Evolutionary conservation across 2,797 vertebrate species (phyloP).

Genomic region (Denticeps clupeoides): DNA sequence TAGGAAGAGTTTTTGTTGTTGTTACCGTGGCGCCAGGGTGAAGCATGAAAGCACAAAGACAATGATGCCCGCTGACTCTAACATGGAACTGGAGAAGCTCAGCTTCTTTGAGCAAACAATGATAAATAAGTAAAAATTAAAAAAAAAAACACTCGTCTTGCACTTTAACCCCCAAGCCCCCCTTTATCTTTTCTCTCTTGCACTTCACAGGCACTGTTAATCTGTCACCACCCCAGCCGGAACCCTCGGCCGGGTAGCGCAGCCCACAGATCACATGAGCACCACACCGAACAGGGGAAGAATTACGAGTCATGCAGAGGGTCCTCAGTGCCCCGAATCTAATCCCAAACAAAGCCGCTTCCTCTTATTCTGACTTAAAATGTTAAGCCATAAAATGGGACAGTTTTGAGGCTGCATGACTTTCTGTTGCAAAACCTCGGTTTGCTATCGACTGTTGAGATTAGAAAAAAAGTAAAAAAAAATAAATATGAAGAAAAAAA

Average conservation of each 20-base stretch:
- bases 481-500: slow-evolving; percentile 45
- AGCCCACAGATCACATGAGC: neutral
- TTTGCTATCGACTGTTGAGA: slow-evolving; percentile 37
- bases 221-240: slow-evolving; percentile 35
- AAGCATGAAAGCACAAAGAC: slow-evolving; percentile 63
- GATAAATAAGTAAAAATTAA: neutral
- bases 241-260: slow-evolving; percentile 20
- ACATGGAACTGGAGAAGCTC: slow-evolving; percentile 2
- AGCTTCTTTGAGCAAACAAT: neutral
- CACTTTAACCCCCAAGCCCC: slow-evolving; percentile 60
- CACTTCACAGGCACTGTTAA: slow-evolving; percentile 48
- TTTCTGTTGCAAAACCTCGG: slow-evolving; percentile 23
- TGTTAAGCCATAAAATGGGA: slow-evolving; percentile 54
- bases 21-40: slow-evolving; percentile 26
- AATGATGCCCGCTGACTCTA: slow-evolving; percentile 39
- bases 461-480: slow-evolving; percentile 35
- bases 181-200: slow-evolving; percentile 51
- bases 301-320: neutral
- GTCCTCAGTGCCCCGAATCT: neutral
- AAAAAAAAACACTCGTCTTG: slow-evolving; percentile 49
- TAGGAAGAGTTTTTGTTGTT: slow-evolving; percentile 12
- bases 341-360: neutral
- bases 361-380: slow-evolving; percentile 31
- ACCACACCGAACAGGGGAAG: neutral
- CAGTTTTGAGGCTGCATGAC: slow-evolving; percentile 25